Base-by-base conservation (phyloP, 1,140 invertebrate species). In the Saccostrea glomerata region DNA sequence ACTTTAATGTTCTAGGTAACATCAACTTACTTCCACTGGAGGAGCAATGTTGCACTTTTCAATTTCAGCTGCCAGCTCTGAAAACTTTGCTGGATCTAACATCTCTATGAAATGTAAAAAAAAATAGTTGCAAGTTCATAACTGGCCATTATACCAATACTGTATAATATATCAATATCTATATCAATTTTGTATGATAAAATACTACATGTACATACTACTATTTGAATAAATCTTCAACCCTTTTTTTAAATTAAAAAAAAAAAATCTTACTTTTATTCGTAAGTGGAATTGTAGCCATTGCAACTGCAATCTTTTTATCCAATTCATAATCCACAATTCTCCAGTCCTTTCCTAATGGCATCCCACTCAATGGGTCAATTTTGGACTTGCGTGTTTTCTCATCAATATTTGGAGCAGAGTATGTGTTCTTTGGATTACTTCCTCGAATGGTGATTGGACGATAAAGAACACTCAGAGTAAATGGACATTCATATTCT, bases 401-500 rank as follows among this genome's bases (percentile, higher is more conserved):
- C 36, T 93, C 91, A 87, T 90, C 91, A 40, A 94, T 93, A 25
- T 92, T 89, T 54, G 94, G 93, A 40, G 89, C 92, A 82, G 92
- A 93, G 87, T 91, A 94, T 12, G 92, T 93, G 85, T 92, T 91
- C 83, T 91, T 93, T 23, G 93, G 93, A 20, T 93, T 89, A 91
- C 92, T 94, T 6, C 85, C 91, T 86, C 91, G 90, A 36, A 94
- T 92, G n/a, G 92, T 92, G 85, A 94, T 92, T 25, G 94, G 94
- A 55, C 90, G 82, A 87, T 94, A 93, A 6, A 94, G 82, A 11
- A 92, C 91, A 54, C 56, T 47, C 17, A 87, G 86, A 13, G 93
- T 92, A 30, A 93, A 90, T 0, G 94, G 94, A 90, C 93, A 93
- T 85, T 94, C 93, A 91, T 86, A 94, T n/a, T 92, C 90, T n/a